These are phyloP conservation scores for Thymallus thymallus DNA, from an alignment of 2,113 vertebrate species.

Conservation along the genomic window DNA sequence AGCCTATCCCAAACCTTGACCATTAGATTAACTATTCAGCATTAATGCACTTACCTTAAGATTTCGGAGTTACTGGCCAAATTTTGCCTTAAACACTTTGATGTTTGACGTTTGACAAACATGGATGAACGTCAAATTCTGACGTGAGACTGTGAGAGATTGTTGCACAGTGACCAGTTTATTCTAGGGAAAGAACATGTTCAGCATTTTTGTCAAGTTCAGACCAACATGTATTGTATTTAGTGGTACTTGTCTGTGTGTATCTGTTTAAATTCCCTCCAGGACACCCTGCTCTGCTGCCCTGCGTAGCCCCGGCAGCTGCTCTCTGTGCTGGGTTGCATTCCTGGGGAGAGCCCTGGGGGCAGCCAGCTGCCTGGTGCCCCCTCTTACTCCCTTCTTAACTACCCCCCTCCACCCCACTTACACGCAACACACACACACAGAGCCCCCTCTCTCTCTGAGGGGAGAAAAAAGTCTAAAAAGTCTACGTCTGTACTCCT, in stretches of 20 bases:
- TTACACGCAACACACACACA: conserved; percentile 28
- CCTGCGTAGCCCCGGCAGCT: conserved; percentile 60
- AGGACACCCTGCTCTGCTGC: conserved; percentile 48
- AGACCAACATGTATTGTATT: too few relatives aligned
- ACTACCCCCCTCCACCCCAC: not conserved
- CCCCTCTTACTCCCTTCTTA: not conserved
- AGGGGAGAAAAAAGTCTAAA: conserved; percentile 22
- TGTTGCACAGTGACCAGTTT: too few relatives aligned
- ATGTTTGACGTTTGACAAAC: too few relatives aligned
- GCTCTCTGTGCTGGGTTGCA: conserved; percentile 43
- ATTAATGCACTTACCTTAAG: too few relatives aligned
- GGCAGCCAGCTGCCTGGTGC: conserved; percentile 57
- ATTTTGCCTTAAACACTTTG: too few relatives aligned
- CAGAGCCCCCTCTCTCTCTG: not conserved
- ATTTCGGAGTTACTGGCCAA: too few relatives aligned
- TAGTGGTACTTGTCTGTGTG: not conserved
- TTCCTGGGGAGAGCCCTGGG: conserved; percentile 71
- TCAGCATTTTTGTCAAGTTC: too few relatives aligned
- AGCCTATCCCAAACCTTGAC: too few relatives aligned
- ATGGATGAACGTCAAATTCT: too few relatives aligned
- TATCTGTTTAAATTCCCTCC: conserved; percentile 23
- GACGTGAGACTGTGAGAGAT: too few relatives aligned
- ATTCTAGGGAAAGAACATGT: not conserved
- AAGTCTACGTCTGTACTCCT: not conserved
- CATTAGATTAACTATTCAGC: too few relatives aligned